Base-by-base conservation (phyloP, 2,888 invertebrate genomes). In the Myathropa florea region DNA sequence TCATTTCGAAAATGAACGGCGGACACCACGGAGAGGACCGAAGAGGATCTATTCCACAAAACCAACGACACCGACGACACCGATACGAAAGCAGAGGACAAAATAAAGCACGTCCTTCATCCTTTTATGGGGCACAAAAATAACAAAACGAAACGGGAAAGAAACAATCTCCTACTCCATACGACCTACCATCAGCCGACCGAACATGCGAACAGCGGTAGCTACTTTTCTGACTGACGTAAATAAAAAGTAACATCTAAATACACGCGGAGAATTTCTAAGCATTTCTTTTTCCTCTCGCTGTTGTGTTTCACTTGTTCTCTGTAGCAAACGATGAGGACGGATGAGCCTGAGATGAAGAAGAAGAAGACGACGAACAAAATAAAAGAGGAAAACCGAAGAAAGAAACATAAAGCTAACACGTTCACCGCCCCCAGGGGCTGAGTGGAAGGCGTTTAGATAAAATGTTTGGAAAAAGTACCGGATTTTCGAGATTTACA, bases 401-500 rank as follows among this genome's bases (percentile, higher is more conserved):
- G 82, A 75, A 86, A 83, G 83, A 79, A 86, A 76, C 79, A 86
- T 83, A 86, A 86, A 86, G 86, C 86, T 78, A 75, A 86, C 86
- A 86, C 86, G 86, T 86, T 83, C 83, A 39, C 78, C 83, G 73
- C 79, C 86, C 82, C 78, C 46, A 75, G 73, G 78, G 83, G 65
- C 63, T 78, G 83, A 79, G 73, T 75, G 65, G 61, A 83, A 83
- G 83, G 83, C 86, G 86, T 83, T 86, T 86, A 86, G 86, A 86
- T 86, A 86, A 86, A 86, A 86, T 83, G 79, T 86, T 86, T 86
- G 86, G 75, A 79, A 75, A 86, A 86, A 86, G 83, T 83, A 86
- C 86, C 86, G 86, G 86, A 86, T 86, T 86, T 86, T 86, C 87
- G 80, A 87, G 87, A 87, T 87, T 87, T 87, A 87, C 87, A 87